phyloP scores from a whole-genome alignment of 1,140 invertebrate genomes.

The Campoletis sonorensis region DNA sequence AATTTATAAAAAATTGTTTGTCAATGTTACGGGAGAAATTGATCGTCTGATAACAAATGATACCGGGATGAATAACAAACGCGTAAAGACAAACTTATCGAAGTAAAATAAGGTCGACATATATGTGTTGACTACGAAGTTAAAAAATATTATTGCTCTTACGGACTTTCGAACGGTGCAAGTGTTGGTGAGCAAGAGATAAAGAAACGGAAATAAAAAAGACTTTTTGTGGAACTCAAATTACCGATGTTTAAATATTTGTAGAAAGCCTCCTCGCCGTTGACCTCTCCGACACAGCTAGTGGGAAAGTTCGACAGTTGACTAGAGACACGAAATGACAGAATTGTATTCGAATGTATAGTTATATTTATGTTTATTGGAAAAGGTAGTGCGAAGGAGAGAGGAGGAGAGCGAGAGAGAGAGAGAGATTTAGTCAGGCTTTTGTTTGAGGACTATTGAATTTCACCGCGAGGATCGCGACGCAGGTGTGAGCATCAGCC shows the following conservation, averaged over 20 bases:
- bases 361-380: background rate
- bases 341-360: background rate
- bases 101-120: too few relatives aligned
- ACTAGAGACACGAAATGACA: constrained; percentile 7
- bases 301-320: constrained; percentile 4
- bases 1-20: too few relatives aligned
- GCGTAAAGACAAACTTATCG: too few relatives aligned
- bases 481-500: constrained; percentile 35
- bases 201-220: constrained; percentile 22
- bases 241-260: constrained; percentile 39
- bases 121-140: background rate
- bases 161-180: background rate
- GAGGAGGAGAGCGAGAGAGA: too few relatives aligned
- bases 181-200: background rate
- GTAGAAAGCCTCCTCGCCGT: constrained; percentile 32
- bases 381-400: background rate
- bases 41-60: too few relatives aligned
- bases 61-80: too few relatives aligned
- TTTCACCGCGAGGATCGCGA: constrained; percentile 33
- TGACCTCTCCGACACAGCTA: background rate
- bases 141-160: background rate
- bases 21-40: too few relatives aligned
- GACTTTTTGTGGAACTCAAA: constrained; percentile 3
- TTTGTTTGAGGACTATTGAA: constrained; percentile 43
- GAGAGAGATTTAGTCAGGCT: constrained; percentile 18